Evolutionary conservation across 2,113 vertebrate species (phyloP), one percentile per base, ranked within the genome.

Genomic region (Bagarius yarrelli): DNA sequence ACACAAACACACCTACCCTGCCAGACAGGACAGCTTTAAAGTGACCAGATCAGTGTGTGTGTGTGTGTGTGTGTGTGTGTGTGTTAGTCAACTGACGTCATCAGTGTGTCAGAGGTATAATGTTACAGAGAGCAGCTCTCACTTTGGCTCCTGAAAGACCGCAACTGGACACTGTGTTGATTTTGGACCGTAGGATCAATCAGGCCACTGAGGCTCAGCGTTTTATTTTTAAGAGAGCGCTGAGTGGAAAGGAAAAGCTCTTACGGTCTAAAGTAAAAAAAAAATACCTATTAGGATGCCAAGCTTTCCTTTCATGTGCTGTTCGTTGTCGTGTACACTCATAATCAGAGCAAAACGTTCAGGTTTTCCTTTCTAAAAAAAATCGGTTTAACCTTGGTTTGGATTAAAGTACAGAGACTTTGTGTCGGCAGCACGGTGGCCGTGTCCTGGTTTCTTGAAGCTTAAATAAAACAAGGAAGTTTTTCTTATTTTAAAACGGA

Each of bases 131-230:
- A 76, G 19, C 63, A 56, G 53, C 61, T 67, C 72, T 47, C 16
- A 40, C 14, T 81, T 81, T 76, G 72, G 72, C 80, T 76, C 27
- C 36, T 56, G 53, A 66, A 25, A 47, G 32, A 69, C 72, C 61
- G 40, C 73, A 76, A 74, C 80, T 57, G 80, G 52, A 75, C 80
- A 56, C 50, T 57, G 60, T 81, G 78, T 80, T 81, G 80, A 74
- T 75, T 76, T 81, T 81, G 80, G 80, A 81, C 50, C 27, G 47
- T 60, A 75, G 23, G 50, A 76, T 75, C 71, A 76, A 75, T 66
- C 79, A 61, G 50, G 80, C 80, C 80, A 81, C 80, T 44, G 72
- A 76, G 27, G 34, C 34, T 66, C 79, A 56, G 60, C 25, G 2
- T 80, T 69, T 57, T 80, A 73, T 71, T 77, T 71, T 70, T 60